Conservation (phyloP, 2,888 invertebrate species). For the Nemoura dubitans region DNA sequence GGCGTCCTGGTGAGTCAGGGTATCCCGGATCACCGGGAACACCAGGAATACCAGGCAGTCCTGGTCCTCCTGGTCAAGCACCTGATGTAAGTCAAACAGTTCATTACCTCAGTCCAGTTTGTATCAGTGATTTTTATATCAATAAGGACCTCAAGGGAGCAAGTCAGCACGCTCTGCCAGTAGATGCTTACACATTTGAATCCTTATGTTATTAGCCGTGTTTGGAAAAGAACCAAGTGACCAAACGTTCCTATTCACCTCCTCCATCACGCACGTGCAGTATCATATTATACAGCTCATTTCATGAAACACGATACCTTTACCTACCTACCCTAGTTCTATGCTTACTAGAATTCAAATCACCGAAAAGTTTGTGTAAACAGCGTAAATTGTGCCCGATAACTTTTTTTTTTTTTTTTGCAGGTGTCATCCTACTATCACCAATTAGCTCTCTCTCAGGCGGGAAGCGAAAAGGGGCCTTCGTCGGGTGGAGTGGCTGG, state of each 20-base stretch:
- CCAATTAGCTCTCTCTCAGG: slow-evolving; percentile 75
- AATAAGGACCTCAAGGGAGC: too few species aligned
- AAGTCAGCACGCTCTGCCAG: too few species aligned
- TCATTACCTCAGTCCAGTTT: slow-evolving; percentile 25
- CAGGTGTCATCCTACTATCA: slow-evolving; percentile 78
- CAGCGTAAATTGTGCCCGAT: not conserved
- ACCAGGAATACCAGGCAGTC: slow-evolving; percentile 71
- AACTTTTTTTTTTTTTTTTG: not conserved
- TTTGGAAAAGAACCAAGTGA: not conserved
- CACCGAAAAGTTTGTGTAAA: too few species aligned
- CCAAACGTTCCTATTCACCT: not conserved
- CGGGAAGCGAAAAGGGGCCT: slow-evolving; percentile 78
- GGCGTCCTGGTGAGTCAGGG: slow-evolving; percentile 69
- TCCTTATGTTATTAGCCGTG: not conserved
- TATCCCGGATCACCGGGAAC: slow-evolving; percentile 69
- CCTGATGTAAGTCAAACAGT: slow-evolving; percentile 68
- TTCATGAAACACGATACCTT: too few species aligned
- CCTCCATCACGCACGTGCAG: too few species aligned
- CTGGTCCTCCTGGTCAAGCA: slow-evolving; percentile 75
- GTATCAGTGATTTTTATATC: slow-evolving; percentile 10
- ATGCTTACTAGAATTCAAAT: too few species aligned
- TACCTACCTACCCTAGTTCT: too few species aligned
- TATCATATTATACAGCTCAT: too few species aligned
- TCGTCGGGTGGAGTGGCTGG: slow-evolving; percentile 59
- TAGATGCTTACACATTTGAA: too few species aligned